phyloP scores from a whole-genome alignment of 92 coral and sea anemone genomes.

The Parazoanthus atlanticus region DNA sequence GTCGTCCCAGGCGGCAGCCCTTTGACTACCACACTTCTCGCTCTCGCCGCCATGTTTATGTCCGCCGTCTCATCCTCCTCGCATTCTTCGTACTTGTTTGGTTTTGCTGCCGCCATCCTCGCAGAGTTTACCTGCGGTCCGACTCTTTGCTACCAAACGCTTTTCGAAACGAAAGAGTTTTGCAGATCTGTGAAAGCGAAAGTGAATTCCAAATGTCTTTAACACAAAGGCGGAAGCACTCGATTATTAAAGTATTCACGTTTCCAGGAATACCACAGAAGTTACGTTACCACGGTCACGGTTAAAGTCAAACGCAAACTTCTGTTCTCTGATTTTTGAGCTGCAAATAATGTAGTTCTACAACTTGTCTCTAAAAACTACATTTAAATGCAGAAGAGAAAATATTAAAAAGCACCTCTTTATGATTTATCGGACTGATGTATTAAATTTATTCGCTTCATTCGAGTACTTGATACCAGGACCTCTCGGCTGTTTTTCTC shows the following conservation, averaged over 20 bases:
- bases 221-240: conserved; percentile 10
- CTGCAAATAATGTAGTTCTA: background rate
- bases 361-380: background rate
- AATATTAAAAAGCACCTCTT: background rate
- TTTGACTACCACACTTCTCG: conserved; percentile 29
- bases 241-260: conserved; percentile 22
- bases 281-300: background rate
- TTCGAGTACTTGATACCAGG: background rate
- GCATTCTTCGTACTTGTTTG: background rate
- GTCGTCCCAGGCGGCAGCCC: background rate
- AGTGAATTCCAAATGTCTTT: background rate
- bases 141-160: background rate
- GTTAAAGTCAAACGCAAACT: background rate
- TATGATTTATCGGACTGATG: background rate
- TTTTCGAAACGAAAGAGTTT: background rate
- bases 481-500: background rate
- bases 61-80: background rate
- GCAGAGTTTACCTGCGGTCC: background rate
- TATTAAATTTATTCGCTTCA: background rate
- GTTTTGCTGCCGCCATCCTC: background rate
- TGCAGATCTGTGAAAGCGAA: conserved; percentile 12
- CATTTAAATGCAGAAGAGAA: background rate
- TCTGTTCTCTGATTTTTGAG: background rate
- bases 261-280: background rate
- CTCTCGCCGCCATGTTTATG: background rate